Percentiles rank a stretch among this genome's conserved stretches.
These are phyloP conservation scores for Bedellia somnulentella DNA, from an alignment of 2,888 invertebrate genomes.

Conservation along the genomic window DNA sequence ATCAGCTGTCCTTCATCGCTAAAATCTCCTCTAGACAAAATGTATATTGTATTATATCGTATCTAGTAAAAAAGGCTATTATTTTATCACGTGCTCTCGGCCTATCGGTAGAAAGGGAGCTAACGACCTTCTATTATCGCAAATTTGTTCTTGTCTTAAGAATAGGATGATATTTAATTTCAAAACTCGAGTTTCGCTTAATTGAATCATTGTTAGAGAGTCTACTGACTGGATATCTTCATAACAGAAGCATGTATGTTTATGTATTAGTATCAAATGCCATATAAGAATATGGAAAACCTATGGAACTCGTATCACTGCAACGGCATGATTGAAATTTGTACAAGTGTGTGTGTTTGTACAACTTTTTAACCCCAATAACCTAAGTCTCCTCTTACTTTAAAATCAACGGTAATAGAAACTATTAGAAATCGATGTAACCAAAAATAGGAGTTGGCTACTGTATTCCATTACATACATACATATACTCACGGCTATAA, in stretches of 20 bases:
- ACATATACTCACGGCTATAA: too few relatives aligned
- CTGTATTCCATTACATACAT: too few relatives aligned
- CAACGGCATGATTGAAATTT: background rate
- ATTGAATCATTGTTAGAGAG: conserved; percentile 2
- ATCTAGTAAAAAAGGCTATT: background rate
- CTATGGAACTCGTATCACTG: too few relatives aligned
- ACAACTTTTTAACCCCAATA: too few relatives aligned
- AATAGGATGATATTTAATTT: conserved; percentile 3
- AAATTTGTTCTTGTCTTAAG: conserved; percentile 1
- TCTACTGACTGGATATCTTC: background rate
- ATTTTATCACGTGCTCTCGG: background rate
- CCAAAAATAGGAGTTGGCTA: too few relatives aligned
- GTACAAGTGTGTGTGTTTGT: too few relatives aligned
- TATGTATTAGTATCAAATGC: background rate
- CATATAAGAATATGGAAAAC: background rate
- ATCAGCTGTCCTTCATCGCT: too few relatives aligned
- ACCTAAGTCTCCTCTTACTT: too few relatives aligned
- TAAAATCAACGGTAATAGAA: too few relatives aligned
- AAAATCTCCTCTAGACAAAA: too few relatives aligned
- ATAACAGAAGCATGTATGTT: background rate
- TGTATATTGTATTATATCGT: too few relatives aligned
- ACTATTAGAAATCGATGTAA: too few relatives aligned
- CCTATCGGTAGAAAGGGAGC: conserved; percentile 1
- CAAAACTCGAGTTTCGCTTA: conserved; percentile 1
- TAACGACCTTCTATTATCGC: conserved; percentile 4